Base-by-base conservation (phyloP, 2,113 vertebrate species). In the Seriola quinqueradiata region DNA sequence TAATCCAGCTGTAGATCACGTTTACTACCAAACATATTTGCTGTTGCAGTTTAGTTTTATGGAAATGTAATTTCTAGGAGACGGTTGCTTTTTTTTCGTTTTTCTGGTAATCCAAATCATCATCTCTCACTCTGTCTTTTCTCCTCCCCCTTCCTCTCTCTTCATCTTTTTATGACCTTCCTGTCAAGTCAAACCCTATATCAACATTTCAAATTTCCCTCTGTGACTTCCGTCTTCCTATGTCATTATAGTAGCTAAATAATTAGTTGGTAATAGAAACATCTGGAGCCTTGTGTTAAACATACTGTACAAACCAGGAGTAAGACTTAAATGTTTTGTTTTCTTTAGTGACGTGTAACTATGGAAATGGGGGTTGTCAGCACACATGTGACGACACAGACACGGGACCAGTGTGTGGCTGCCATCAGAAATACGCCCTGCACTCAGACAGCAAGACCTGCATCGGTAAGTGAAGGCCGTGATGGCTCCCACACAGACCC, bases 301-400 rank as follows among this genome's bases (percentile, higher is more conserved):
- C 10, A 44, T 13, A 21, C 32, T 50, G 8, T 28, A 17, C n/a
- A 46, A 71, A 14, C 64, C 44, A 40, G 4, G 7, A 40, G 17
- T 77, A 42, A 61, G 5, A 59, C 17, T 32, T 57, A 3, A 38
- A 40, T 79, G 2, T 73, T 13, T 75, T 25, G 40, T 83, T 86
- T 66, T 90, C 81, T 88, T 95, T 95, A 99, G 98, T 99, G 94
- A 99, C 98, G 83, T 99, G 98, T 96, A 99, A 99, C 97, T 99
- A 99, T 93, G 98, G 98, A 89, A 99, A 99, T 55, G 98, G 98
- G 83, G 98, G 98, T 77, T 99, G 98, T 93, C 98, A 99, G 28
- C 98, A 99, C 95, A 97, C 96, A 52, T 99, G 98, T 52, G 97
- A 99, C 52, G 98, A 99, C 95, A 99, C 97, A 0, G 98, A 99